Base-by-base conservation (phyloP, 2,113 vertebrate genomes). In the Rutilus rutilus region DNA sequence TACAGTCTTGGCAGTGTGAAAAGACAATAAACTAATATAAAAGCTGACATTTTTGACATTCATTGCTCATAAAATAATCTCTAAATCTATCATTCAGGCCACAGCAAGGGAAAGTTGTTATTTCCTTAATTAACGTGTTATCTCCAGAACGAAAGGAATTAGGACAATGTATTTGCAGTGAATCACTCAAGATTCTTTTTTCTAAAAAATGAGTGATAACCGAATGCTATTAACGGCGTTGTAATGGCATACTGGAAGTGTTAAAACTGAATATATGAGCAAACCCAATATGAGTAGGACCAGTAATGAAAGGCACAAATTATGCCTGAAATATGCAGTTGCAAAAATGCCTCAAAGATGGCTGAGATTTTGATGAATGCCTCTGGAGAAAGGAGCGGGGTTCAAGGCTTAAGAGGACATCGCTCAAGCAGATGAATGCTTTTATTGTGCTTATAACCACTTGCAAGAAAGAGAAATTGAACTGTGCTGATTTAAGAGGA, bases 401-500 rank as follows among this genome's bases (percentile, higher is more conserved):
- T 81, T 77, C 82, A 84, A 89, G 85, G 82, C 69, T 77, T 84
- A 67, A 83, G 75, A 83, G 69, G 75, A 59, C 88, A 84, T 86
- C 7, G 45, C 69, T 84, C 82, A 86, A 42, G 50, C 82, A 77
- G 77, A 89, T 84, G 50, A 87, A 85, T 86, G 83, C 78, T 82
- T 89, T 85, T 78, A 81, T 79, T 64, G 71, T 86, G 76, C 86
- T 90, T 83, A 52, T 80, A 83, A 84, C 69, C 45, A 78, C 52
- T 33, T 4, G 36, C 21, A 42, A 79, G 54, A 88, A 85, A 86
- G 69, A 88, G 25, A 83, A 85, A 88, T 75, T 88, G 81, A 91
- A 90, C 88, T 89, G 88, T 88, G 74, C 83, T 88, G 81, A 86
- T 81, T 14, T 75, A 92, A 71, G 89, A 88, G 88, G 85, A 90